Evolutionary conservation across 2,797 vertebrate genomes (phyloP), one percentile per base, ranked within the genome.

Genomic region (Acanthis flammea): DNA sequence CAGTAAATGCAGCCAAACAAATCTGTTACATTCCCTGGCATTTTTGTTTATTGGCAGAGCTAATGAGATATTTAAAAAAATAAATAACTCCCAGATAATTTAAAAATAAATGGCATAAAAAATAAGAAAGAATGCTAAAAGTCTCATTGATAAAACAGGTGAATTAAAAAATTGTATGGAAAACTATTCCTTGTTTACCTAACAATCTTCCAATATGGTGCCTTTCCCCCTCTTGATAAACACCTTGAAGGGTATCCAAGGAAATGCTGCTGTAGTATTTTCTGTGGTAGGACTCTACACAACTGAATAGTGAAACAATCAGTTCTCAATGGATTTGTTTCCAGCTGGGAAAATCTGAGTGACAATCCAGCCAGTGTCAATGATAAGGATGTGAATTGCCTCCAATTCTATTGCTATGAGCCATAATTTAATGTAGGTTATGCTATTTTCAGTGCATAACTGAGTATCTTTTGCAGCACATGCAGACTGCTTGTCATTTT

Each of bases 1-100:
- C 61, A 86, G 41, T 67, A 75, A 84, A 88, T 78, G 58, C 45
- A 94, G 78, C 28, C 60, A 93, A 96, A 94, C 7, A 95, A 80
- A 83, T 92, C 66, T 68, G 54, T 82, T 88, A 25, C 42, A 78
- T 87, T 95, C 51, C 67, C 60, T 86, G 51, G 45, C 53, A 71
- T 76, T 96, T 75, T 94, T 89, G 19, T 12, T 76, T 28, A 70
- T 86, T 91, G 51, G 58, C 60, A 94, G 75, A 90, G 4, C 14
- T 93, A 66, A 42, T 67, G 54, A 88, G 27, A 42, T 84, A 58
- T 53, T 77, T 44, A 9, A 82, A 80, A 80, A 91, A 60, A 45
- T 19, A 62, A 73, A 48, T 28, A 45, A 54, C 53, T 3, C 15
- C 5, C 47, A 39, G 83, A 45, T 86, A 33, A 90, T 67, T 39